Evolutionary conservation across 2,113 vertebrate genomes (phyloP), one percentile per base, ranked within the genome.

Genomic region (Camelus dromedarius): DNA sequence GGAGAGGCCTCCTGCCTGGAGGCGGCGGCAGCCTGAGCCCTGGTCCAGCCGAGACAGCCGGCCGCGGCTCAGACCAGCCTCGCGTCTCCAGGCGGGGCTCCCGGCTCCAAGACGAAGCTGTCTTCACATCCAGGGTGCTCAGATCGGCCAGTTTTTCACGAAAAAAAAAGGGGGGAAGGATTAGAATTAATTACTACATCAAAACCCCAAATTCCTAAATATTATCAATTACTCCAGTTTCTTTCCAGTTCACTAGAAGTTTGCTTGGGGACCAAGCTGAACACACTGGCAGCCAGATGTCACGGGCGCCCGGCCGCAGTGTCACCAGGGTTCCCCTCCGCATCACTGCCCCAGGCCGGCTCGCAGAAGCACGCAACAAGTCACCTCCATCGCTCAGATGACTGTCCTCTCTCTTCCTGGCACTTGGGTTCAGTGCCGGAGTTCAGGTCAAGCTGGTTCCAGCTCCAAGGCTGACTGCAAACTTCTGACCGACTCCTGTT

Each of bases 281-380:
- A 20, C 22, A 7, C 4, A 1, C 19, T 50, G 42, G 1, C 19
- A 26, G 8, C 0, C 2, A 42, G 22, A 16, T 9, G 54, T 82
- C 58, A 0, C 0, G 3, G 20, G 14, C 20, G 0, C 5, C 46
- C n/a, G 32, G 5, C n/a, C 24, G 11, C 72, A 14, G 8, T 54
- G 35, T 35, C 3, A 0, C 32, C 28, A 24, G 4, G 5, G 10
- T 10, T 30, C 42, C 48, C 28, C 1, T 26, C 8, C 12, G 16
- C 22, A 0, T 13, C 18, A 1, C 4, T 8, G 2, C 30, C 13
- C 60, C 56, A 4, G 18, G 8, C 5, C 4, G 0, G 38, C 35
- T 54, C 75, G 19, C 20, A 16, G 6, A 79, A 10, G 10, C 6
- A 0, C 6, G 5, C 19, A 1, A 18, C 16, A 9, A 24, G 4